Base-by-base conservation (phyloP, 2,888 invertebrate species). In the Synergus japonicus region DNA sequence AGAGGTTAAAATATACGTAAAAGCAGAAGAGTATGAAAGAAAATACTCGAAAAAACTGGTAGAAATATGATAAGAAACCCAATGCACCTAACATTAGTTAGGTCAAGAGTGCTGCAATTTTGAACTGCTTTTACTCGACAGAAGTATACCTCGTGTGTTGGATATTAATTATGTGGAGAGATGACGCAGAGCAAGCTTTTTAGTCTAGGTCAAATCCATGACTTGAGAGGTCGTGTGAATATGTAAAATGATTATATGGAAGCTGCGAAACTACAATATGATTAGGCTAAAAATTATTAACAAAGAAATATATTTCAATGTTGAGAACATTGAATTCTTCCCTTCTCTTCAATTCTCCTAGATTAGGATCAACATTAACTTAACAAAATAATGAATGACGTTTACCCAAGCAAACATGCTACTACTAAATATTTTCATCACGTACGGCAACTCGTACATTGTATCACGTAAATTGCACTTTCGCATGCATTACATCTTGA, bases 381-480 rank as follows among this genome's bases (percentile, higher is more conserved):
- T 58, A 2, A 58, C 9, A 58, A 58, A 58, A 58, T 58, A 58
- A 58, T 58, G 58, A 58, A 9, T 58, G 58, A 18, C 58, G 18
- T 18, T 58, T 58, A 58, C 10, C 4, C 58, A 18, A 58, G 58
- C 58, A 18, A 15, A 9, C 18, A 9, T 18, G 9, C 18, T 10
- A 29, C 18, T 10, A 29, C 5, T 63, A 63, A 29, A 29, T 63
- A 63, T 63, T 63, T 29, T 63, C 63, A 5, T 63, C 63, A 63
- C 29, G 63, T 29, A 63, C 63, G 4, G 10, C 60, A 22, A 63
- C 63, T 63, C 22, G 22, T 63, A 63, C 63, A 63, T 63, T 63
- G 63, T 63, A 63, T 29, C 63, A 63, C 63, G 63, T 63, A 22
- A 63, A 63, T 63, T 63, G 63, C 29, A 63, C 63, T 29, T 22